A percentile compares a stretch with the other conserved stretches of the same genome.
phyloP scores from a whole-genome alignment of 2,888 invertebrate species.

The Terebella lapidaria region DNA sequence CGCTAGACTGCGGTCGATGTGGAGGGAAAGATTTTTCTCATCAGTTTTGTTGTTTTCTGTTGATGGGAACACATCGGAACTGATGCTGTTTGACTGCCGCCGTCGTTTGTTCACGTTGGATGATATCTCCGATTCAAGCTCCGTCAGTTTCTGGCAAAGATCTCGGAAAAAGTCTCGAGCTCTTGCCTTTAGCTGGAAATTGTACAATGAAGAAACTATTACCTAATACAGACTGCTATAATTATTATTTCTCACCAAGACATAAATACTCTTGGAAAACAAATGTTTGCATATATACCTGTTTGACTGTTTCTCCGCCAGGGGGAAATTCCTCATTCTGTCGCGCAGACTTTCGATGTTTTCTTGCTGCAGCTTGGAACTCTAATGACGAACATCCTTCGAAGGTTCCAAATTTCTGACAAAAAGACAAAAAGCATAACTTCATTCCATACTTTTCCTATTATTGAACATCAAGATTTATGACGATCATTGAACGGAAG shows the following conservation, averaged over 20 bases:
- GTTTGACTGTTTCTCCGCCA: background rate
- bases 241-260: background rate
- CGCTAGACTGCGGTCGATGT: too few species aligned
- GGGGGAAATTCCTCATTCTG: background rate
- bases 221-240: background rate
- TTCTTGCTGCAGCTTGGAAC: conserved; percentile 29
- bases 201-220: background rate
- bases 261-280: background rate
- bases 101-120: background rate
- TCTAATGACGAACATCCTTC: conserved; percentile 38
- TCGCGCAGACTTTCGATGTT: conserved; percentile 4
- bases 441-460: too few species aligned
- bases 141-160: background rate
- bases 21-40: too few species aligned
- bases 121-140: background rate
- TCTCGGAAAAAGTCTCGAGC: background rate
- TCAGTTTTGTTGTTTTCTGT: background rate
- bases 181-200: background rate
- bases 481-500: too few species aligned
- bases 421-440: too few species aligned
- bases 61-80: background rate
- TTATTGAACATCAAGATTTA: too few species aligned
- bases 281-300: background rate
- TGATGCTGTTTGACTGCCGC: background rate
- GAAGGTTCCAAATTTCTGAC: conserved; percentile 40